Evolutionary conservation across 1,140 invertebrate genomes (phyloP), one percentile per base, ranked within the genome.

Genomic region (Tribolium castaneum): DNA sequence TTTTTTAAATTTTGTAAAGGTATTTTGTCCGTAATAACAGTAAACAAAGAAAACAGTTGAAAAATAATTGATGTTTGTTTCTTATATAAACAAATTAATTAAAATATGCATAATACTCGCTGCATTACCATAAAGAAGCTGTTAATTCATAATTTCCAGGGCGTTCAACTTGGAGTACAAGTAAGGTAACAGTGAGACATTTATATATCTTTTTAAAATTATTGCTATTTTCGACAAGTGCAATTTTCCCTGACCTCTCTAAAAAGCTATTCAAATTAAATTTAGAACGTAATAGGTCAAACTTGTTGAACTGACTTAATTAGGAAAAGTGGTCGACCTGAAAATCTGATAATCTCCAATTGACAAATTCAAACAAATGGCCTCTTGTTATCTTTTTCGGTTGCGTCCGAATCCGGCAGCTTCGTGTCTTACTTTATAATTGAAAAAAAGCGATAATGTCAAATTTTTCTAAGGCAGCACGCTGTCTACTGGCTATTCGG

Each of bases 401-500:
- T 30, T 30, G 39, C 39, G 39, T 45, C n/a, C 2, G 39, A 45
- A 45, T 45, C 9, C n/a, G 7, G 7, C n/a, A 45, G 7, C 39
- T 45, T 9, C 9, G 39, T 10, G 5, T 9, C 7, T 9, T 45
- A 45, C n/a, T 45, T 45, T 45, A 10, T 45, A 45, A 45, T 45
- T 45, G 39, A 45, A 45, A 45, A 45, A n/a, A 10, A 45, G 25
- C 25, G 39, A 45, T 45, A 45, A 45, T 45, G 39, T 9, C 39
- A 45, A n/a, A 45, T 45, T 45, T 2, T 2, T 45, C 5, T 45
- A 45, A n/a, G 39, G 39, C 39, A 45, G 9, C 6, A 39, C 34
- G 6, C 39, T 30, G 59, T 35, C 59, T 66, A 66, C 59, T 66
- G 59, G 19, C 59, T 14, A 35, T 66, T 66, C 34, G 30, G 59